These are phyloP conservation scores for Sacculina carcini DNA, from an alignment of 2,888 invertebrate species.

Conservation along the genomic window DNA sequence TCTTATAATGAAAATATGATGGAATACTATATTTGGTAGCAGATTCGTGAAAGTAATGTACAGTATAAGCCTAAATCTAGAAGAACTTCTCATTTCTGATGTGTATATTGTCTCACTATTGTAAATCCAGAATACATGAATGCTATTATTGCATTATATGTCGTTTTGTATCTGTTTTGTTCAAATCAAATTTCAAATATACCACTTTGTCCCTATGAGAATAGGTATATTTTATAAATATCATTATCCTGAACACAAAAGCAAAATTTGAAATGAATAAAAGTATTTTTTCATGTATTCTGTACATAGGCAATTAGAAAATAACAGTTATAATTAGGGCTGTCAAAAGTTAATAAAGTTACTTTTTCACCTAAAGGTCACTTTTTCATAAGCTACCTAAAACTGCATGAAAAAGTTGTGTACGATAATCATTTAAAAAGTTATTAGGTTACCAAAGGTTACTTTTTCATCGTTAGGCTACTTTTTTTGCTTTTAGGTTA, in stretches of 20 bases:
- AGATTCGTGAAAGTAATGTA: constrained; percentile 5
- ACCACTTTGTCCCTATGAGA: background rate
- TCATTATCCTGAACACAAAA: background rate
- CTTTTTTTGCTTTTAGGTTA: too few species aligned
- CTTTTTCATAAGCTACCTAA: too few species aligned
- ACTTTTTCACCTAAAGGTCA: too few species aligned
- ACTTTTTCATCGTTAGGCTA: too few species aligned
- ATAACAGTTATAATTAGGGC: background rate
- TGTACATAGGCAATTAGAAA: background rate
- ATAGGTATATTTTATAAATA: background rate
- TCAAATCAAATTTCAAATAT: background rate
- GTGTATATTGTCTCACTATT: too few species aligned
- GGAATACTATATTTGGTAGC: constrained; percentile 16
- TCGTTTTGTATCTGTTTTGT: background rate
- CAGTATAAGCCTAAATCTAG: background rate
- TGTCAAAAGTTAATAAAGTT: too few species aligned
- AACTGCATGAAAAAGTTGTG: too few species aligned
- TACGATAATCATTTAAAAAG: too few species aligned
- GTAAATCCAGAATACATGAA: too few species aligned
- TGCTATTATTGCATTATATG: background rate
- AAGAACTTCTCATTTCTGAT: too few species aligned
- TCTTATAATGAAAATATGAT: constrained; percentile 17
- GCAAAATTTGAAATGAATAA: background rate
- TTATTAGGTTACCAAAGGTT: too few species aligned
- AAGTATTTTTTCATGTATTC: background rate